A percentile compares a stretch with the other conserved stretches of the same genome.
phyloP scores from a whole-genome alignment of 2,113 vertebrate species.

The Craseonycteris thonglongyai region DNA sequence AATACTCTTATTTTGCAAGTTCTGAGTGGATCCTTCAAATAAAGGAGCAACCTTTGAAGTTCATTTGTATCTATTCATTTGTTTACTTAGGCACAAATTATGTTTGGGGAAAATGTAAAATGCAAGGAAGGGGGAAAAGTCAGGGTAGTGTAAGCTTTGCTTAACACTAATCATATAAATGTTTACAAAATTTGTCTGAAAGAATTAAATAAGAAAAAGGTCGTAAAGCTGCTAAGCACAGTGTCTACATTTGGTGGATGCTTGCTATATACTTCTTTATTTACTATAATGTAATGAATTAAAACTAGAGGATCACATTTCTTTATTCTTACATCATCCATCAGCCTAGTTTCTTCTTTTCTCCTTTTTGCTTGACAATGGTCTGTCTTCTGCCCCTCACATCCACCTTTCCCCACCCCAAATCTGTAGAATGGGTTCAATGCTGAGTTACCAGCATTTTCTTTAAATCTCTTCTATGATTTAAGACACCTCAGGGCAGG shows the following conservation, averaged over 20 bases:
- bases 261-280: neutral
- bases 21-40: neutral
- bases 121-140: neutral
- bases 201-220: neutral
- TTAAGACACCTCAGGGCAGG: neutral
- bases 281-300: neutral
- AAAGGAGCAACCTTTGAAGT: neutral
- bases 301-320: neutral
- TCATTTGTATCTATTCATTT: neutral
- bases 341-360: neutral
- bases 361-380: neutral
- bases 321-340: neutral
- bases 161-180: neutral
- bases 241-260: neutral
- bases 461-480: neutral
- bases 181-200: neutral
- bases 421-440: neutral
- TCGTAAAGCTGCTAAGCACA: neutral
- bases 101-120: neutral
- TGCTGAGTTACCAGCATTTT: neutral
- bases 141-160: neutral
- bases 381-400: too few relatives aligned
- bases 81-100: neutral
- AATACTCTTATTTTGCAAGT: neutral
- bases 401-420: too few relatives aligned